Evolutionary conservation across 1,140 invertebrate species (phyloP).

Genomic region (Drosophila orena): DNA sequence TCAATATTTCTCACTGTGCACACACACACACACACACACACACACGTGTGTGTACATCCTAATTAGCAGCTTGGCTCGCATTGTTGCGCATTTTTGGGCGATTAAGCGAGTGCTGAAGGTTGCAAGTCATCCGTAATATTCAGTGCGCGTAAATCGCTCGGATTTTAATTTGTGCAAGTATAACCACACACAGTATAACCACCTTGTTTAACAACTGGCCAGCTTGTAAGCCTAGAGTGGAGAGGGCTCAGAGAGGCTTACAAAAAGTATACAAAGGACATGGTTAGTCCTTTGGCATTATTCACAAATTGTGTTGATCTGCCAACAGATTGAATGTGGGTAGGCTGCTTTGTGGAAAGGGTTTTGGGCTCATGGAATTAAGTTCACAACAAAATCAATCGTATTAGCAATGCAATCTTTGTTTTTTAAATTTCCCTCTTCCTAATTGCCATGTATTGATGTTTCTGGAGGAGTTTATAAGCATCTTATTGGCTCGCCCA

Average conservation of each 20-base stretch:
- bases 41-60: conserved; percentile 31
- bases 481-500: not conserved
- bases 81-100: conserved; percentile 28
- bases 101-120: too few relatives aligned
- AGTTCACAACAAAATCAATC: too few relatives aligned
- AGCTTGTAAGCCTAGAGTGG: conserved; percentile 37
- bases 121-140: conserved; percentile 35
- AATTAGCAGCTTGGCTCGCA: conserved; percentile 58
- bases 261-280: conserved; percentile 19
- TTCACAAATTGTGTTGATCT: not conserved
- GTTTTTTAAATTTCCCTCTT: too few relatives aligned
- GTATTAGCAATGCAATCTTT: too few relatives aligned
- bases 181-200: conserved; percentile 10
- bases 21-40: not conserved
- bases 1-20: not conserved
- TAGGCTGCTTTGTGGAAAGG: too few relatives aligned
- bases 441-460: too few relatives aligned
- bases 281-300: conserved; percentile 15
- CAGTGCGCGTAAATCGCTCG: conserved; percentile 33
- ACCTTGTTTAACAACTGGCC: conserved; percentile 21
- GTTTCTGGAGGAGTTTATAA: not conserved
- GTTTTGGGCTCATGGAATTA: too few relatives aligned
- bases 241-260: conserved; percentile 37
- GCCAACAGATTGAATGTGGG: not conserved
- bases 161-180: conserved; percentile 51